Evolutionary conservation across 1,140 invertebrate species (phyloP).

Genomic region (Vanessa atalanta): DNA sequence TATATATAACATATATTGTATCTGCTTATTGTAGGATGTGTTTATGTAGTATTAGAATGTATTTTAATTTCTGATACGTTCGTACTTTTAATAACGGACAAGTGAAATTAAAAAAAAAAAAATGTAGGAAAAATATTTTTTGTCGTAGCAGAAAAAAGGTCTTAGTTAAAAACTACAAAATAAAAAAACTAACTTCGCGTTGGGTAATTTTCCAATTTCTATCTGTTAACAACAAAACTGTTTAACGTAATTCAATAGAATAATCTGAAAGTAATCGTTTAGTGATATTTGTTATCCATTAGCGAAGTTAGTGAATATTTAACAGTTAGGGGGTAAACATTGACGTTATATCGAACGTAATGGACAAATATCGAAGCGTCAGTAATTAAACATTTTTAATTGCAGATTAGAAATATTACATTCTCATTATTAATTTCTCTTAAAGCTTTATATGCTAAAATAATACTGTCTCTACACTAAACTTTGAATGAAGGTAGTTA

Average conservation of each 20-base stretch:
- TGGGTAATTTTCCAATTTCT: not conserved
- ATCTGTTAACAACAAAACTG: not conserved
- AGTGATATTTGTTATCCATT: conserved; percentile 29
- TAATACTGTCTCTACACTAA: too few species aligned
- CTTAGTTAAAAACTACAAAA: not conserved
- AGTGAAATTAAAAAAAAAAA: not conserved
- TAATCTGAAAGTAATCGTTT: conserved; percentile 8
- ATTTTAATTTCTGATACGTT: not conserved
- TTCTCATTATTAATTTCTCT: too few species aligned
- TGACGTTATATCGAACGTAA: not conserved
- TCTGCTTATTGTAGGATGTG: conserved; percentile 28
- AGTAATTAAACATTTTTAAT: too few species aligned
- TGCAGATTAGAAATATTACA: too few species aligned
- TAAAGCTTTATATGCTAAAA: too few species aligned
- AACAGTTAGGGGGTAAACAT: conserved; percentile 22
- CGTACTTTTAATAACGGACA: not conserved
- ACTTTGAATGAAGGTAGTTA: too few species aligned
- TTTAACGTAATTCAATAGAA: conserved; percentile 9
- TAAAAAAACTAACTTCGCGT: not conserved
- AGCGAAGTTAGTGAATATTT: conserved; percentile 28
- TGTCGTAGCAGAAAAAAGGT: not conserved
- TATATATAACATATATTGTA: conserved; percentile 32
- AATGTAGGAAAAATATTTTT: not conserved
- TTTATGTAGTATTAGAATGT: conserved; percentile 14
- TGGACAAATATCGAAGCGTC: too few species aligned